phyloP scores from a whole-genome alignment of 2,888 invertebrate genomes.

The Hydraecia micacea region DNA sequence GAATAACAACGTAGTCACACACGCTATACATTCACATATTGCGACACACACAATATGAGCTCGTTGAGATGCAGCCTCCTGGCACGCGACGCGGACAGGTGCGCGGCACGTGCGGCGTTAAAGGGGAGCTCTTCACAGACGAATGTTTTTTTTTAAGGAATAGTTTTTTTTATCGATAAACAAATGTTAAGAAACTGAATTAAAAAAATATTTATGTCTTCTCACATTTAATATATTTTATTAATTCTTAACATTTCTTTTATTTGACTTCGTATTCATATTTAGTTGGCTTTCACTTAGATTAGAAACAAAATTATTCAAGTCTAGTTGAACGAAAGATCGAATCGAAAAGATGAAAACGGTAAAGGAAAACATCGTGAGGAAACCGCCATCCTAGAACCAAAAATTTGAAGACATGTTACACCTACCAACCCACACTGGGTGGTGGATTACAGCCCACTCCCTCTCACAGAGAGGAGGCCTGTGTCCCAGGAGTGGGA shows the following conservation, averaged over 20 bases:
- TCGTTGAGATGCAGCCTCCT: constrained; percentile 63
- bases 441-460: too few relatives aligned
- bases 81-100: constrained; percentile 60
- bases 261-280: not conserved
- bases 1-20: not conserved
- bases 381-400: not conserved
- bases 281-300: not conserved
- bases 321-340: not conserved
- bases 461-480: too few relatives aligned
- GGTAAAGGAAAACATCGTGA: too few relatives aligned
- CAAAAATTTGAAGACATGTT: not conserved
- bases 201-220: not conserved
- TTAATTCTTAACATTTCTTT: not conserved
- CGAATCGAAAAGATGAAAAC: not conserved
- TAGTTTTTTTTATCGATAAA: not conserved
- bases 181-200: not conserved
- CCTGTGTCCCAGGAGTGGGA: too few relatives aligned
- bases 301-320: not conserved
- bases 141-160: not conserved
- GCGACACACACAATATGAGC: constrained; percentile 11
- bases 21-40: not conserved
- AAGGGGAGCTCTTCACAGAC: constrained; percentile 13
- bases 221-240: too few relatives aligned
- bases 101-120: constrained; percentile 58
- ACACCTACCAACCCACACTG: not conserved